A percentile compares a stretch with the other conserved stretches of the same genome.
Evolutionary conservation across 2,113 vertebrate species (phyloP).

Genomic region (Calidris pygmaea): DNA sequence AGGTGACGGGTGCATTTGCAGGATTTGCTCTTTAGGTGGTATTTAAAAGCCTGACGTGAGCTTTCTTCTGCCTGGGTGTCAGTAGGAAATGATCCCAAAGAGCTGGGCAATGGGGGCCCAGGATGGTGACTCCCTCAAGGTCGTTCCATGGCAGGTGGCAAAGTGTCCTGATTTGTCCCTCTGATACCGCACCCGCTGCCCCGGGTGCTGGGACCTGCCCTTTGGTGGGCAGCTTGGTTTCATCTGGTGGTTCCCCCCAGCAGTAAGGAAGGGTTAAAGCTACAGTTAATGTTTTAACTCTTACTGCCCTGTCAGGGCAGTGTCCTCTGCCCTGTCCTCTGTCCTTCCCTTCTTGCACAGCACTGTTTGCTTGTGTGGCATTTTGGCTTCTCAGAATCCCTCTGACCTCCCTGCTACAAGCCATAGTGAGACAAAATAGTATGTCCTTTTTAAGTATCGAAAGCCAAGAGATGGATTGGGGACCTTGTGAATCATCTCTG

Average conservation of each 20-base stretch:
- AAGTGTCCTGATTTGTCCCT: neutral
- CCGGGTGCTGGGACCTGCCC: neutral
- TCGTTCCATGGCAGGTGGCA: neutral
- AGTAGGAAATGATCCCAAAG: neutral
- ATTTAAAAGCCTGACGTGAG: neutral
- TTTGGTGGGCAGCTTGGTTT: neutral
- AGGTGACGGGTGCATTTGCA: neutral
- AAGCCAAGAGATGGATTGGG: neutral
- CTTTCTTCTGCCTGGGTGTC: neutral
- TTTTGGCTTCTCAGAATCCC: neutral
- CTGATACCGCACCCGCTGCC: fast-evolving
- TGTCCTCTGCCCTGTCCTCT: neutral
- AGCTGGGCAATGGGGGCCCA: neutral
- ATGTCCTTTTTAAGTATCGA: conserved; percentile 22
- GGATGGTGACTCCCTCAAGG: neutral
- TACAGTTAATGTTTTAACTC: neutral
- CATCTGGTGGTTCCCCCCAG: neutral
- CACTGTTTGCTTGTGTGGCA: neutral
- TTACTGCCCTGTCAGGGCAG: neutral
- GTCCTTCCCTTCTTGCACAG: neutral
- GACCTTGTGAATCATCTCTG: neutral
- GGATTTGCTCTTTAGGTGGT: neutral
- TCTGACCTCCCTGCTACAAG: neutral
- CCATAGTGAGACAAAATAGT: neutral
- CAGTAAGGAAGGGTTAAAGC: neutral